phyloP scores from a whole-genome alignment of 1,140 invertebrate genomes.

The Pogonomyrmex californicus region DNA sequence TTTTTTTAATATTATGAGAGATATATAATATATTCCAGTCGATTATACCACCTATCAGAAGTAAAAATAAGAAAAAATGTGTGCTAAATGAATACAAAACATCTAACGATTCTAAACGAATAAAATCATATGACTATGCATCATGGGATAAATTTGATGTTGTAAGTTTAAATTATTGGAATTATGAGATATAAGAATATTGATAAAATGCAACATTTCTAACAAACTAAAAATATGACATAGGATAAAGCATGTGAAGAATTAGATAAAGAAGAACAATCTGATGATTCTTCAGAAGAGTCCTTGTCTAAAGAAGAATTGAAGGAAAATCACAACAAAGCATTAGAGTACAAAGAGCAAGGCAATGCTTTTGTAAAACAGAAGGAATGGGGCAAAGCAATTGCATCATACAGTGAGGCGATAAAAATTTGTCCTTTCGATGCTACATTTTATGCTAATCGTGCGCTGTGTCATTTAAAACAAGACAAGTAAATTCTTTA shows the following conservation, averaged over 20 bases:
- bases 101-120: conserved; percentile 81
- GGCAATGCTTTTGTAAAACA: conserved; percentile 94
- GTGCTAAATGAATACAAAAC: conserved; percentile 78
- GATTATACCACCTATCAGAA: conserved; percentile 88
- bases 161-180: conserved; percentile 84
- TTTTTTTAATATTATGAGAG: neutral
- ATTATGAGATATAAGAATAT: too few species aligned
- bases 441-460: conserved; percentile 94
- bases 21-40: conserved; percentile 66
- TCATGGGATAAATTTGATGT: conserved; percentile 95
- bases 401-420: conserved; percentile 93
- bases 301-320: conserved; percentile 89
- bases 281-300: conserved; percentile 87
- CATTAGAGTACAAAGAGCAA: conserved; percentile 87
- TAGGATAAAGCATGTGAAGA: conserved; percentile 91
- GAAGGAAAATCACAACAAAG: conserved; percentile 85
- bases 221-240: conserved; percentile 30
- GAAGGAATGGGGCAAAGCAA: conserved; percentile 93
- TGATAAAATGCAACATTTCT: neutral
- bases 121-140: conserved; percentile 89
- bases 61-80: conserved; percentile 77
- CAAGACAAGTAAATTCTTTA: conserved; percentile 90
- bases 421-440: conserved; percentile 93
- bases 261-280: conserved; percentile 88
- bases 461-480: conserved; percentile 95